These are phyloP conservation scores for Carcharodon carcharias DNA, from an alignment of 2,797 vertebrate genomes.

Conservation along the genomic window DNA sequence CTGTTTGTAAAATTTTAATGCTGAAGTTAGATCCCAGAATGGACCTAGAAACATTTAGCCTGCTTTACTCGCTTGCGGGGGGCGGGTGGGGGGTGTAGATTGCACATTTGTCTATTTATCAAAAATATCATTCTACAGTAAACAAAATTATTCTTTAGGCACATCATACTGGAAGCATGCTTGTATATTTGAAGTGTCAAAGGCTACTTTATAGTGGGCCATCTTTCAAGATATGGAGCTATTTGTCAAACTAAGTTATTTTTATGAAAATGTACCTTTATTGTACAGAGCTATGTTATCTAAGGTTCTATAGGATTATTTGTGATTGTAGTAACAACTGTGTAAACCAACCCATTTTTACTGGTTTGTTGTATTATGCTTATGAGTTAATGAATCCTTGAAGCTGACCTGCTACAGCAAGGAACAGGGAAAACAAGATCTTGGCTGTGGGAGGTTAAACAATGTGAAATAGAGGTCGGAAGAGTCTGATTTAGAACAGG, in stretches of 20 bases:
- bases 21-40: neutral
- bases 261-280: neutral
- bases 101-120: neutral
- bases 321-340: neutral
- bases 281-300: neutral
- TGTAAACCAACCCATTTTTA: neutral
- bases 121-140: neutral
- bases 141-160: neutral
- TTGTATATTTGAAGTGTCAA: neutral
- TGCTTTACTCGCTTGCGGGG: neutral
- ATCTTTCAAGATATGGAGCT: neutral
- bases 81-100: no score
- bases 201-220: neutral
- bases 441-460: neutral
- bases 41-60: neutral
- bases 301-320: neutral
- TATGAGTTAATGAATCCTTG: neutral
- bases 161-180: neutral
- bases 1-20: neutral
- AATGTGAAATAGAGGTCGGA: conserved; percentile 5
- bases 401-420: neutral
- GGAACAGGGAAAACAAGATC: neutral
- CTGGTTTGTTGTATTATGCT: neutral
- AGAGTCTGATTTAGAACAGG: neutral
- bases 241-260: neutral